Evolutionary conservation across 1,140 invertebrate genomes (phyloP).

Genomic region (Halesus radiatus): DNA sequence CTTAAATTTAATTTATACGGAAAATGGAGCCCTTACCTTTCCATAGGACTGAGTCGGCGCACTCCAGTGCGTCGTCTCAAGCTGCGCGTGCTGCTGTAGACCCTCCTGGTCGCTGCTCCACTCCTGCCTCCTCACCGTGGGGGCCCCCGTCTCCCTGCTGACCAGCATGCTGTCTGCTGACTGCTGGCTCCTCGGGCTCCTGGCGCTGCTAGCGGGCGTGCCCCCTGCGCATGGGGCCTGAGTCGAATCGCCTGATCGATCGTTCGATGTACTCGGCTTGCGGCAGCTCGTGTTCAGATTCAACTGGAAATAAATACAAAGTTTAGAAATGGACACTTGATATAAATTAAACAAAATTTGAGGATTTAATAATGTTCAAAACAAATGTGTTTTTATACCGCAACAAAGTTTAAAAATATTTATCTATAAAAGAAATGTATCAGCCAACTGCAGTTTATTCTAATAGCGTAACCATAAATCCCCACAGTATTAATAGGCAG

Average conservation of each 20-base stretch:
- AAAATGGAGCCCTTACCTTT: constrained; percentile 37
- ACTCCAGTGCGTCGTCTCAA: constrained; percentile 53
- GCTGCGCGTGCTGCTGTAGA: constrained; percentile 40
- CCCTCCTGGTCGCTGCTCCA: constrained; percentile 25
- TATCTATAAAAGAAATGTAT: no score
- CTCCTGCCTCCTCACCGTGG: constrained; percentile 32
- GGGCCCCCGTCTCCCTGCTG: constrained; percentile 13
- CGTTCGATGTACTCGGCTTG: constrained; percentile 7
- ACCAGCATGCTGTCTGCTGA: neutral
- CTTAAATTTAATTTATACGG: no score
- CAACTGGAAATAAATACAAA: no score
- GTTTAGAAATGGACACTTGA: no score
- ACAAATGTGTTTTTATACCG: no score
- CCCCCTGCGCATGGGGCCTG: neutral
- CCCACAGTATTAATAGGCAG: no score
- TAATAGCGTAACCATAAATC: no score
- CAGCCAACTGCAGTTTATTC: no score
- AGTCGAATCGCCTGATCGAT: neutral
- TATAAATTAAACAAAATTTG: no score
- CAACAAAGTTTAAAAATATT: no score
- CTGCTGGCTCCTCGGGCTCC: neutral
- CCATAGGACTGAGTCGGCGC: constrained; percentile 52
- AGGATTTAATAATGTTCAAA: no score
- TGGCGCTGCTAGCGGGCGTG: neutral
- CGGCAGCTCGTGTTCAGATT: neutral